These are phyloP conservation scores for Catocala fraxini DNA, from an alignment of 2,888 invertebrate species.

Conservation along the genomic window DNA sequence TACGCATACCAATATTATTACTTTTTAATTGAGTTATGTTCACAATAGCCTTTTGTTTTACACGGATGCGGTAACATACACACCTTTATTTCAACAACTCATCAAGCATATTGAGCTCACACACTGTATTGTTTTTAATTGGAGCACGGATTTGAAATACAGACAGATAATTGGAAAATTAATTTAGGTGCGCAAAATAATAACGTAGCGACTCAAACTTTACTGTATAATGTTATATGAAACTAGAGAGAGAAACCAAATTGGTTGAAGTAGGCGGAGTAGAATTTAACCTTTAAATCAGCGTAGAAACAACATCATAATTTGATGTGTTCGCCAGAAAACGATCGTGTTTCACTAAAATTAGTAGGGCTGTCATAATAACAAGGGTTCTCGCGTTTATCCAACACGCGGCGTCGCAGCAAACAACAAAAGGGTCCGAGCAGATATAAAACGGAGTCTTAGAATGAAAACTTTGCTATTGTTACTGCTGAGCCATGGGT, in stretches of 20 bases:
- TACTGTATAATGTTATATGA: slow-evolving; percentile 4
- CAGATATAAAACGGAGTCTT: slow-evolving; percentile 78
- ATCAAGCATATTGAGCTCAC: slow-evolving; percentile 11
- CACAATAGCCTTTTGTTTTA: slow-evolving; percentile 9
- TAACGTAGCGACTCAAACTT: slow-evolving; percentile 8
- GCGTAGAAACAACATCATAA: slow-evolving; percentile 27
- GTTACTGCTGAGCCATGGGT: slow-evolving; percentile 76
- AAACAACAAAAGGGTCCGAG: slow-evolving; percentile 70
- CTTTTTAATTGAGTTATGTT: slow-evolving; percentile 9
- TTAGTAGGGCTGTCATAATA: slow-evolving; percentile 69
- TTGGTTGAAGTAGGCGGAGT: slow-evolving; percentile 20
- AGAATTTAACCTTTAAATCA: slow-evolving; percentile 38
- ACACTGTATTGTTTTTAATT: slow-evolving; percentile 31
- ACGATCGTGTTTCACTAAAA: slow-evolving; percentile 59
- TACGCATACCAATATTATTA: not conserved
- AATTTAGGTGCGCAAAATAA: slow-evolving; percentile 15
- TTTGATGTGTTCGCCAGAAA: slow-evolving; percentile 37
- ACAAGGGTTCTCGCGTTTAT: slow-evolving; percentile 60
- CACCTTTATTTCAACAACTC: slow-evolving; percentile 3
- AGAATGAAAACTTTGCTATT: slow-evolving; percentile 82
- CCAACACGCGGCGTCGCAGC: slow-evolving; percentile 58
- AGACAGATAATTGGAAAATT: slow-evolving; percentile 19
- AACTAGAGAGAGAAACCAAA: slow-evolving; percentile 17
- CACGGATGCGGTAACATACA: not conserved
- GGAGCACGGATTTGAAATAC: slow-evolving; percentile 12